Conservation (phyloP, 2,888 invertebrate genomes). For the Sussaba pulchella region DNA sequence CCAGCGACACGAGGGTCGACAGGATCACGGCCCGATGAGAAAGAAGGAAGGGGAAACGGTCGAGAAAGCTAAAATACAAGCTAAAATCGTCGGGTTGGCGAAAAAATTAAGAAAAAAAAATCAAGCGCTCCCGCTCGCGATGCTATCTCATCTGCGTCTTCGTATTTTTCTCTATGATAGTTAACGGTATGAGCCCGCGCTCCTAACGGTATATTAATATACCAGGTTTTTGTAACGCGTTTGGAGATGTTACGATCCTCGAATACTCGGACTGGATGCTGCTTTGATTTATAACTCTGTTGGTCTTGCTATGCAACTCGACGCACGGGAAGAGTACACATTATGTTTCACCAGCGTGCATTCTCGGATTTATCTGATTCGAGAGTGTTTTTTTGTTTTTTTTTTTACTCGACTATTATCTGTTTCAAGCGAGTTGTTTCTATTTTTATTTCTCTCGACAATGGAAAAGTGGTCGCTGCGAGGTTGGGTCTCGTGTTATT, state of each 20-base stretch:
- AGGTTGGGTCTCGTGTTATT: neutral
- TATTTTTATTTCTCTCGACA: constrained; percentile 8
- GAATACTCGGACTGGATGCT: constrained; percentile 64
- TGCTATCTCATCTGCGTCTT: neutral
- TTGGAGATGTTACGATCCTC: constrained; percentile 60
- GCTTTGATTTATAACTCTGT: constrained; percentile 73
- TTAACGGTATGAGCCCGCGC: constrained; percentile 25
- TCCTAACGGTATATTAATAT: constrained; percentile 71
- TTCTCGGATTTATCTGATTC: constrained; percentile 76
- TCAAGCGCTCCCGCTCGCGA: neutral
- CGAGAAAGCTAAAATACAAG: neutral
- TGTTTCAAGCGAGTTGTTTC: constrained; percentile 36
- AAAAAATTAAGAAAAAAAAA: constrained; percentile 37
- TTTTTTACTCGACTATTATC: constrained; percentile 56
- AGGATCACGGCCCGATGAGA: constrained; percentile 6
- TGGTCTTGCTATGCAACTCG: constrained; percentile 62
- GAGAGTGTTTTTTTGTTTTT: no score
- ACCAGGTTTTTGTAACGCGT: constrained; percentile 71
- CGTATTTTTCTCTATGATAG: constrained; percentile 35
- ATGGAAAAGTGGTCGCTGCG: constrained; percentile 8
- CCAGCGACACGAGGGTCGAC: constrained; percentile 24
- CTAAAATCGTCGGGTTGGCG: constrained; percentile 50
- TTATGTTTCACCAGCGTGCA: constrained; percentile 32
- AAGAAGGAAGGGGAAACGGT: neutral
- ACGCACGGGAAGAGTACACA: constrained; percentile 8